phyloP scores from a whole-genome alignment of 1,140 invertebrate species.

The Nymphalis io region DNA sequence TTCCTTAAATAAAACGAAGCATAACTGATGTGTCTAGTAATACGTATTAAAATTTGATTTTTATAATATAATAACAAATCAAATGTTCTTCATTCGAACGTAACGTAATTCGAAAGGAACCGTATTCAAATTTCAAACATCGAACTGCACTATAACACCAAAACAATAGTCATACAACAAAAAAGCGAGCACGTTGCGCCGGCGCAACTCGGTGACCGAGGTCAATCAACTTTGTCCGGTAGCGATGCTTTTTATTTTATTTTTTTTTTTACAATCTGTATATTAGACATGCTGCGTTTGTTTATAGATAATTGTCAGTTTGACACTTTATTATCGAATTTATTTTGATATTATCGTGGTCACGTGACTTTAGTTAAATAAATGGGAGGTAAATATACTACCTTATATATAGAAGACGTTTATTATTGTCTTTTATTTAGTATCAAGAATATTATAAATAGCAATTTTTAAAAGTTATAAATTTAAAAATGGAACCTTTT shows the following conservation, averaged over 20 bases:
- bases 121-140: conserved; percentile 1
- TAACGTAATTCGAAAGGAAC: not conserved
- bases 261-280: conserved; percentile 6
- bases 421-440: too few species aligned
- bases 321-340: conserved; percentile 10
- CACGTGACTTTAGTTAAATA: not conserved
- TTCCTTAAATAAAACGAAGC: too few species aligned
- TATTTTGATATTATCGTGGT: not conserved
- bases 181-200: conserved; percentile 9
- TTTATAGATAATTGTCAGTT: conserved; percentile 2
- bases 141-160: conserved; percentile 5
- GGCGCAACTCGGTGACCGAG: conserved; percentile 14
- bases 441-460: too few species aligned
- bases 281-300: conserved; percentile 10
- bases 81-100: too few species aligned
- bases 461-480: too few species aligned
- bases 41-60: too few species aligned
- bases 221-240: conserved; percentile 22
- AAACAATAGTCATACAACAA: conserved; percentile 12
- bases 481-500: too few species aligned
- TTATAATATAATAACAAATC: too few species aligned
- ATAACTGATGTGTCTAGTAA: too few species aligned
- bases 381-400: not conserved
- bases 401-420: too few species aligned
- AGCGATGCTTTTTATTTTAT: conserved; percentile 1